Evolutionary conservation across 2,797 vertebrate genomes (phyloP).

Genomic region (Trachops cirrhosus): DNA sequence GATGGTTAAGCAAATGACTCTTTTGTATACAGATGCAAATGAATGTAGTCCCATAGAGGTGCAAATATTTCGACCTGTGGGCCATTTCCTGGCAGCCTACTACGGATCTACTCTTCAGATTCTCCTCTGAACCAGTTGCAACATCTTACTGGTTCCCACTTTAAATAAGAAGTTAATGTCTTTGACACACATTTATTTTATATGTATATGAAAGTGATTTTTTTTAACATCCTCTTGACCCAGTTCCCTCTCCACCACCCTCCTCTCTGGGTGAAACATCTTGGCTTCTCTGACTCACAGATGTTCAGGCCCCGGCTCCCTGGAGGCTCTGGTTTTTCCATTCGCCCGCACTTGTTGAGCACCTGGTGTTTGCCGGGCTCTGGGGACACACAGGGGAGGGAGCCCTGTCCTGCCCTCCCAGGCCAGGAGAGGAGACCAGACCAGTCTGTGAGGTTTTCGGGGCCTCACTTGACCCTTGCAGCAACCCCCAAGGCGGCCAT

Average conservation of each 20-base stretch:
- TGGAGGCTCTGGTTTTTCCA: not conserved
- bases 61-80: not conserved
- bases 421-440: not conserved
- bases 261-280: not conserved
- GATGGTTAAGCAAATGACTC: not conserved
- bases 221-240: not conserved
- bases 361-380: not conserved
- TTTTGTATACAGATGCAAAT: not conserved
- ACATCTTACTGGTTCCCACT: not conserved
- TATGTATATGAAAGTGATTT: not conserved
- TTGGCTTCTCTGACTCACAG: not conserved
- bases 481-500: not conserved
- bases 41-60: not conserved
- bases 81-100: not conserved
- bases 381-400: not conserved
- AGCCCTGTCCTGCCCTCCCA: not conserved
- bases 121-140: not conserved
- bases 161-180: not conserved
- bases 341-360: not conserved
- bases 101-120: not conserved
- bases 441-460: not conserved
- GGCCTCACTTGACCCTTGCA: not conserved
- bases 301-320: not conserved
- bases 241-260: not conserved
- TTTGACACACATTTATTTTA: not conserved